These are phyloP conservation scores for Sarcophaga variegata DNA, from an alignment of 2,888 invertebrate genomes.

Conservation along the genomic window DNA sequence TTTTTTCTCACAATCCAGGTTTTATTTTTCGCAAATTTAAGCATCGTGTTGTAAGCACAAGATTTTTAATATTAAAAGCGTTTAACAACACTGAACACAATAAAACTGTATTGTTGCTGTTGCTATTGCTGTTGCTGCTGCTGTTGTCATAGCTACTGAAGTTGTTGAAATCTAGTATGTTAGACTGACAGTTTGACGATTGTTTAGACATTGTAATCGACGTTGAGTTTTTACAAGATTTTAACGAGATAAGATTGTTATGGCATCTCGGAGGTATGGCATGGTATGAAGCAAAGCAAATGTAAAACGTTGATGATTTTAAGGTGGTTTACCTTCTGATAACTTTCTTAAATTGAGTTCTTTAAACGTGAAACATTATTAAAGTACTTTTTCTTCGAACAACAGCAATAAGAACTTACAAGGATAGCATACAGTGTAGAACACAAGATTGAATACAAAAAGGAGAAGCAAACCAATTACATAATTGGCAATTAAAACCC, in stretches of 20 bases:
- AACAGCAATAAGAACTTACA: not conserved
- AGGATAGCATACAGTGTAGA: not conserved
- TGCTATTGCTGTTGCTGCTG: not conserved
- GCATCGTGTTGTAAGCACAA: constrained; percentile 6
- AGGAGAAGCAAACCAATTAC: too few relatives aligned
- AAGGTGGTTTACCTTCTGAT: constrained; percentile 12
- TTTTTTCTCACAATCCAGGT: not conserved
- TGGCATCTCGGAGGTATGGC: not conserved
- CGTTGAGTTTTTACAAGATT: constrained; percentile 14
- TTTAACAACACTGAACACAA: constrained; percentile 31
- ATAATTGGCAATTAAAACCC: too few relatives aligned
- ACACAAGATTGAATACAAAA: too few relatives aligned
- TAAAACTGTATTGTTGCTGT: not conserved
- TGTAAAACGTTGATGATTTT: not conserved
- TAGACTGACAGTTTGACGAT: constrained; percentile 25
- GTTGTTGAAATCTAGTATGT: constrained; percentile 14
- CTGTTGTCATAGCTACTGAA: constrained; percentile 5
- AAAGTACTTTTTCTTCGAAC: not conserved
- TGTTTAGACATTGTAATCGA: not conserved
- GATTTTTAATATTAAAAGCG: constrained; percentile 38
- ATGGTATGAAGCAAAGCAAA: too few relatives aligned
- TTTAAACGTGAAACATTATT: constrained; percentile 2
- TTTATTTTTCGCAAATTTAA: too few relatives aligned
- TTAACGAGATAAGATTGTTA: constrained; percentile 16
- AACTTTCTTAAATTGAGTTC: constrained; percentile 16